Base-by-base conservation (phyloP, 2,888 invertebrate species). In the Noctua janthina region DNA sequence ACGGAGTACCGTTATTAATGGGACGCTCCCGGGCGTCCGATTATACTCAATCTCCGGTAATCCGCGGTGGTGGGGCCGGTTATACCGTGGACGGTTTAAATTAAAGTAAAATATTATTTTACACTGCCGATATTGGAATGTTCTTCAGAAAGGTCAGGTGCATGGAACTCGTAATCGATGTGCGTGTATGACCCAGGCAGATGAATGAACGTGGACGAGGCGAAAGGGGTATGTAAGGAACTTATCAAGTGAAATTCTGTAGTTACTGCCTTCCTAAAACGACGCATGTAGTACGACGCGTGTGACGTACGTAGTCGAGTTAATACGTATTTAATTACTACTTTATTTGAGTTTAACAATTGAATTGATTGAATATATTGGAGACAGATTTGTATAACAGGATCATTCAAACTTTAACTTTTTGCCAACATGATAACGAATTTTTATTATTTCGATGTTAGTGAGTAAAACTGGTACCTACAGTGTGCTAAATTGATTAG, bases 41-140 rank as follows among this genome's bases (percentile, higher is more conserved):
- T 96, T 96, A 96, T 95, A 95, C 95, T 93, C 96, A 96, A 96
- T 96, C 96, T 95, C 95, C 95, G 92, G 95, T 95, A 94, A 96
- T 96, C 96, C 95, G 95, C 94, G 95, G 91, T 91, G 89, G 90
- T 87, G 90, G 86, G 91, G 83, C 90, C 90, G 91, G 88, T 90
- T 87, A 56, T 84, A 91, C 90, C 82, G 84, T 76, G 73, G 81
- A 49, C 74, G 66, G 83, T 90, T 91, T 87, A 90, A 84, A 72
- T 83, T 35, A 23, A 76, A 46, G 17, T 68, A 17, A 68, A 68
- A n/a, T 68, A 46, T 68, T 54, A n/a, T 69, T 76, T 66, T 66
- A 39, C 10, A 39, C 39, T 39, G 20, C 4, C 5, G 3, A 17
- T 64, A 64, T 35, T 35, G 8, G 64, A 7, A 43, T 64, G 17